phyloP scores from a whole-genome alignment of 2,113 vertebrate species.

The Panthera tigris region DNA sequence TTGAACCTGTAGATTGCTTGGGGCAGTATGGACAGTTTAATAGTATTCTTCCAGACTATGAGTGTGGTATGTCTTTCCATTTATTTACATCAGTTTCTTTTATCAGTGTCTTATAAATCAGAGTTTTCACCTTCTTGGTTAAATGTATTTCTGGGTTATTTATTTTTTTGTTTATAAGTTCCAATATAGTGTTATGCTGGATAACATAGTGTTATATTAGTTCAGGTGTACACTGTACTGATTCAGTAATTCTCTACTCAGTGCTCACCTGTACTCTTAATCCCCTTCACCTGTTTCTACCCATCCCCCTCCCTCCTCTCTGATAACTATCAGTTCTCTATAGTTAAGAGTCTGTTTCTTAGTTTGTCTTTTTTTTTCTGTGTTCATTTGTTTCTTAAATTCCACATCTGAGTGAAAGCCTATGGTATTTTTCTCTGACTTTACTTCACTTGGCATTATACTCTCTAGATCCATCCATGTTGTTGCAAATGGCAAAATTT shows the following conservation, averaged over 20 bases:
- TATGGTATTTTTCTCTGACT: not conserved
- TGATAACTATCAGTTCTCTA: not conserved
- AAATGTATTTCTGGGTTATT: not conserved
- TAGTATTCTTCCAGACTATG: not conserved
- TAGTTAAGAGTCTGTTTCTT: not conserved
- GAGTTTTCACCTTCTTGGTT: not conserved
- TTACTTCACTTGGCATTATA: not conserved
- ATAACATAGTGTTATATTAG: not conserved
- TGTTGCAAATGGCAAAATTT: not conserved
- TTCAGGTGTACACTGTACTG: not conserved
- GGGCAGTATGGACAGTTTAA: not conserved
- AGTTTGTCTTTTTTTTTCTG: not conserved
- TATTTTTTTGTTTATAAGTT: not conserved
- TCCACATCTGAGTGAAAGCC: not conserved
- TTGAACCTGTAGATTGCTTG: not conserved
- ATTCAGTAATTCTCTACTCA: not conserved
- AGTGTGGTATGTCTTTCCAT: not conserved
- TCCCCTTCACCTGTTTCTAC: not conserved
- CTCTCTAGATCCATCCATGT: not conserved
- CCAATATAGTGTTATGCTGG: not conserved
- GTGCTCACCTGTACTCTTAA: not conserved
- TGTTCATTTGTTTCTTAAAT: not conserved
- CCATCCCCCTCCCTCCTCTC: not conserved
- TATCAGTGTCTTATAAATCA: not conserved
- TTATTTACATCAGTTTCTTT: not conserved